Conservation (phyloP, 2,113 vertebrate genomes). For the Hyaena hyaena region DNA sequence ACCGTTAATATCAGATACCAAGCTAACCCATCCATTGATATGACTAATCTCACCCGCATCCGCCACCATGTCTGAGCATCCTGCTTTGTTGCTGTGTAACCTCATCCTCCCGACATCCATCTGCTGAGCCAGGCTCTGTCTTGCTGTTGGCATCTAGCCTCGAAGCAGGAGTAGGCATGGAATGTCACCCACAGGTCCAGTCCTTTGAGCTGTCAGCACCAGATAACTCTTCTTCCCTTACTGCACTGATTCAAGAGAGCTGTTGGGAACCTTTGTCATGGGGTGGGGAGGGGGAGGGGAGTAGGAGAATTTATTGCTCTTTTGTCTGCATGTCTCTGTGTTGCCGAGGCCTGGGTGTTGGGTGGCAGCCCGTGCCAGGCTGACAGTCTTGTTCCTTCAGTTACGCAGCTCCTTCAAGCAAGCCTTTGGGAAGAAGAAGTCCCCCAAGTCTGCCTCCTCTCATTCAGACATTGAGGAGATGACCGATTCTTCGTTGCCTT, state of each 20-base stretch:
- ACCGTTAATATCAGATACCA: constrained; percentile 82
- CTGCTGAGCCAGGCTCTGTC: constrained; percentile 76
- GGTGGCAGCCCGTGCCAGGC: not conserved
- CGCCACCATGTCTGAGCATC: constrained; percentile 77
- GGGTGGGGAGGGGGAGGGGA: not conserved
- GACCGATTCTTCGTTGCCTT: constrained; percentile 96
- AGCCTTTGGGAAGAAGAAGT: constrained; percentile 99
- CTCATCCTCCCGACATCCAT: constrained; percentile 16
- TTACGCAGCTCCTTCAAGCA: constrained; percentile 99
- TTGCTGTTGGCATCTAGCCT: constrained; percentile 73
- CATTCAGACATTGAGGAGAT: constrained; percentile 99
- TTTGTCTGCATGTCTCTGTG: constrained; percentile 81
- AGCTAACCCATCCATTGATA: constrained; percentile 87
- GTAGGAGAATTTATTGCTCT: constrained; percentile 60
- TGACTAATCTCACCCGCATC: constrained; percentile 85
- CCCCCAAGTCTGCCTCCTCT: constrained; percentile 97
- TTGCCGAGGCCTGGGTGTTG: not conserved
- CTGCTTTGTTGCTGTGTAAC: constrained; percentile 67
- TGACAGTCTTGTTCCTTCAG: constrained; percentile 85
- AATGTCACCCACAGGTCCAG: constrained; percentile 65
- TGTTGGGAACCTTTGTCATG: not conserved
- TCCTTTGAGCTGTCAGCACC: constrained; percentile 66
- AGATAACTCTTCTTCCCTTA: constrained; percentile 81
- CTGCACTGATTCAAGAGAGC: constrained; percentile 67
- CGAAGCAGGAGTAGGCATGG: constrained; percentile 75